phyloP scores from a whole-genome alignment of 2,113 vertebrate species.

The Hydrolagus affinis region DNA sequence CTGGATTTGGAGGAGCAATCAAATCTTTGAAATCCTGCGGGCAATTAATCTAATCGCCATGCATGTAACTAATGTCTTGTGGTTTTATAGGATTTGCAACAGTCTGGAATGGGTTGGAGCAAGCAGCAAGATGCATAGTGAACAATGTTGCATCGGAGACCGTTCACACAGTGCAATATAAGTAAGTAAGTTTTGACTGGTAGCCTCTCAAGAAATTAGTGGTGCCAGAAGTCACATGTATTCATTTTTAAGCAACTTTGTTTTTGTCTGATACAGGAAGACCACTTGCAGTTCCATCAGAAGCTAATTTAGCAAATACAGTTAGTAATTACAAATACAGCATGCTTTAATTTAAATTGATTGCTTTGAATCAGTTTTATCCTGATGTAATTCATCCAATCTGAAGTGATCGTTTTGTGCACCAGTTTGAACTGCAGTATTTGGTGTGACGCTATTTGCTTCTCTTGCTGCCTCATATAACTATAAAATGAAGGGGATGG shows the following conservation, averaged over 20 bases:
- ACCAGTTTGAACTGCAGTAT: not conserved
- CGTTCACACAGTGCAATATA: conserved; percentile 81
- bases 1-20: not conserved
- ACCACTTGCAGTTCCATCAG: not conserved
- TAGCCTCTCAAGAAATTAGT: not conserved
- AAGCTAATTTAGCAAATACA: not conserved
- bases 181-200: conserved; percentile 61
- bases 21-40: not conserved
- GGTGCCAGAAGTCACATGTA: not conserved
- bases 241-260: not conserved
- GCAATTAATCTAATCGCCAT: too few species aligned
- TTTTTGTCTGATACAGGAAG: not conserved
- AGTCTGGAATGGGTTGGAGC: conserved; percentile 90
- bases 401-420: not conserved
- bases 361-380: conserved; percentile 1
- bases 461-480: too few species aligned
- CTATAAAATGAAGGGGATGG: too few species aligned
- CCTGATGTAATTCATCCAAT: not conserved
- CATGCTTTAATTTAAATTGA: not conserved
- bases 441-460: not conserved
- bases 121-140: conserved; percentile 81
- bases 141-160: conserved; percentile 84
- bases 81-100: conserved; percentile 77
- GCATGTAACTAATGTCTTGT: not conserved
- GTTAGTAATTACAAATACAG: too few species aligned